Percentiles rank a stretch among this genome's conserved stretches.
Evolutionary conservation across 2,797 vertebrate species (phyloP).

Genomic region (Hemitrygon akajei): DNA sequence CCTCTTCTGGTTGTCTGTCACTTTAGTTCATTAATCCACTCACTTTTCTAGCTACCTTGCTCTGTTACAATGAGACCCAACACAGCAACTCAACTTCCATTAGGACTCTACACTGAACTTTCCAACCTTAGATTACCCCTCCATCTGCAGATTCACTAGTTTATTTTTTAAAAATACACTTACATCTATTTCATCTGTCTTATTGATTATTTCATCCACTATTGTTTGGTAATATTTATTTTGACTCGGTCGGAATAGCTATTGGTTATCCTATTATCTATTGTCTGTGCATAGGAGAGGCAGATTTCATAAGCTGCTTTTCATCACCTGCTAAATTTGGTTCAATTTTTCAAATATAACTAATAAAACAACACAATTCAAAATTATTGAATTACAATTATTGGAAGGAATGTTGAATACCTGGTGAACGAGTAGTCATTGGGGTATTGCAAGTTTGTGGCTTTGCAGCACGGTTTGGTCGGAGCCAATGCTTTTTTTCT

Average conservation of each 20-base stretch:
- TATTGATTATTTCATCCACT: neutral
- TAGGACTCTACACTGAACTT: no score
- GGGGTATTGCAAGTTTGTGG: no score
- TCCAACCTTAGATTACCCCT: no score
- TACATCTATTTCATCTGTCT: neutral
- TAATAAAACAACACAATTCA: neutral
- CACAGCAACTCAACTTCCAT: no score
- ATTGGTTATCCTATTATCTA: neutral
- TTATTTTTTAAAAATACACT: neutral
- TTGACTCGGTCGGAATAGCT: neutral
- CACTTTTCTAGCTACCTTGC: no score
- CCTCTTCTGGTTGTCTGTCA: no score
- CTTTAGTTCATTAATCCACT: no score
- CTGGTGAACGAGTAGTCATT: no score
- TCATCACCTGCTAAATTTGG: neutral
- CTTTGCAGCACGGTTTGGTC: no score
- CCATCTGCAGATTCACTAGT: neutral
- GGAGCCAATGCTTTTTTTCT: no score
- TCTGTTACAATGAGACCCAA: no score
- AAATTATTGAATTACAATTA: neutral
- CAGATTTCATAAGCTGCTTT: neutral
- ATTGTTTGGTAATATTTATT: neutral
- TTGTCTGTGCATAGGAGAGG: neutral
- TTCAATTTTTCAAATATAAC: neutral
- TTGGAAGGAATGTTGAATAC: neutral